These are phyloP conservation scores for Muricea muricata DNA, from an alignment of 92 coral and sea anemone genomes.

Conservation along the genomic window DNA sequence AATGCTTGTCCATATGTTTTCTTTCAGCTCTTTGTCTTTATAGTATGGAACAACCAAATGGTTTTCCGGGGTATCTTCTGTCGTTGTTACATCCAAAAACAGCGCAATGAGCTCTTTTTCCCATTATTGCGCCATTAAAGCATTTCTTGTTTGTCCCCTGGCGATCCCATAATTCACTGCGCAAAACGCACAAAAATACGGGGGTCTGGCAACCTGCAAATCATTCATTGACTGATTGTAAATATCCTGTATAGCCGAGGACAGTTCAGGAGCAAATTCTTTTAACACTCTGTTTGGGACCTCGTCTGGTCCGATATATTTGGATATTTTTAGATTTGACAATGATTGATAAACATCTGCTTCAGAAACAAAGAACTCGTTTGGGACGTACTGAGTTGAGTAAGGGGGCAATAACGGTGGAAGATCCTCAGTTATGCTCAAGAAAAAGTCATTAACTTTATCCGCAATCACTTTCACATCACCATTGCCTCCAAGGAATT, in stretches of 20 bases:
- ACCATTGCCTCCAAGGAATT: conserved; percentile 34
- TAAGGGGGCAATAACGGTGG: conserved; percentile 23
- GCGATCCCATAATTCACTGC: too few species aligned
- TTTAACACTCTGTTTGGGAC: conserved; percentile 50
- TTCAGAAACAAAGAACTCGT: conserved; percentile 44
- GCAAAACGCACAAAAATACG: too few species aligned
- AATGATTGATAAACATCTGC: conserved; percentile 47
- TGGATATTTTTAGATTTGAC: conserved; percentile 50
- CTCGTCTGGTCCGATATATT: conserved; percentile 53
- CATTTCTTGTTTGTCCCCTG: too few species aligned
- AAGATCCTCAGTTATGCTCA: conserved; percentile 44
- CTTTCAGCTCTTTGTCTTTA: too few species aligned
- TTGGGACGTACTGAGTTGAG: conserved; percentile 41
- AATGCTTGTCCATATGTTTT: too few species aligned
- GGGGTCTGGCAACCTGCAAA: too few species aligned
- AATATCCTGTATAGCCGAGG: conserved; percentile 54
- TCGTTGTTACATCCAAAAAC: too few species aligned
- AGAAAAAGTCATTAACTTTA: conserved; percentile 46
- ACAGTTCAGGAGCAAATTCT: conserved; percentile 57
- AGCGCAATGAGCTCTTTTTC: too few species aligned
- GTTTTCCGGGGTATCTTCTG: too few species aligned
- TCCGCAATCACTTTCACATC: not conserved
- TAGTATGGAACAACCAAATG: too few species aligned
- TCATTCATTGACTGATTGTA: conserved; percentile 59
- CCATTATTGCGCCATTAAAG: too few species aligned